Base-by-base conservation (phyloP, 2,888 invertebrate species). In the Drosophila barbarae region DNA sequence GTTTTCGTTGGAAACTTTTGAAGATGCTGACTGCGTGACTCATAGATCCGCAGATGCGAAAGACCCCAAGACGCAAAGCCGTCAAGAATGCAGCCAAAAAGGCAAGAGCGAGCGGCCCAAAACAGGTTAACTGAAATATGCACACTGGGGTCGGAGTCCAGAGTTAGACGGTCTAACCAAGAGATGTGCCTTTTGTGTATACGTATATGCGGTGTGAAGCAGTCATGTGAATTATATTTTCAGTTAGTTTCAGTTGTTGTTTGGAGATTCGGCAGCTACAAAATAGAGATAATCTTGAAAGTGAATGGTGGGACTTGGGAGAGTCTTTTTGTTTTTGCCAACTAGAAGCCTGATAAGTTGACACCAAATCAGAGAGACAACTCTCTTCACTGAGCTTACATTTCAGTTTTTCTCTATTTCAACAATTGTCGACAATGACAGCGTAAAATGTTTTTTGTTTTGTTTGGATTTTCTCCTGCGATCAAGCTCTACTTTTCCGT, bases 391-490 rank as follows among this genome's bases (percentile, higher is more conserved):
- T 28, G 54, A 59, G 69, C 64, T 57, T 67, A 47, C 13, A 18
- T 73, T 73, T 67, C 7, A 13, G 21, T 66, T 83, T 83, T 51
- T 51, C 30, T 32, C 23, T 47, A 49, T 47, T 46, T 65, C 53
- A 74, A 74, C 79, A 84, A 79, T 81, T 84, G 82, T 64, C 69
- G 74, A 56, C 84, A 81, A 79, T 79, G 78, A 84, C 81, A 47
- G 84, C 69, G 84, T 53, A 64, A 72, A 78, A 79, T 64, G 65
- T 64, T 74, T 84, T 79, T 75, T 81, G 78, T 73, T 77, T 66
- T 30, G 21, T 51, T 60, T 58, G 56, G 59, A 28, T 67, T 64
- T 61, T 63, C 52, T 36, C 50, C 61, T 9, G 42, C 51, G 9
- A 63, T 51, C 47, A 12, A 53, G 60, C 53, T 53, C 66, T 55